phyloP scores from a whole-genome alignment of 2,113 vertebrate species.

The Apodemus sylvaticus region DNA sequence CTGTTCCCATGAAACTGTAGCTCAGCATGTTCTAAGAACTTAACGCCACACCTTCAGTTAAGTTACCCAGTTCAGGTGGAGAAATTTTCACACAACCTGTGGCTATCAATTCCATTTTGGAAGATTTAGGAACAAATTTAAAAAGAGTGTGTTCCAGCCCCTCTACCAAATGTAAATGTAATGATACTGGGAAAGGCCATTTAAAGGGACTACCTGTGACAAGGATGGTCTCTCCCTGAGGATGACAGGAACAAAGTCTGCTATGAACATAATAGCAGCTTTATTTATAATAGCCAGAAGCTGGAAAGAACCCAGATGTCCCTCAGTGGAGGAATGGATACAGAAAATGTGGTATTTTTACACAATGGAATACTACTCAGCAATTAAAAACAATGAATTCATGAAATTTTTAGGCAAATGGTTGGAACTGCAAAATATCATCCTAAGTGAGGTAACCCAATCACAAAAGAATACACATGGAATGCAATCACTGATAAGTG shows the following conservation, averaged over 20 bases:
- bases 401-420: no score
- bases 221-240: background rate
- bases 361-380: no score
- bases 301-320: no score
- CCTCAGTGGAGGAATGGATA: no score
- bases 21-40: background rate
- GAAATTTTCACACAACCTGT: background rate
- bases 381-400: no score
- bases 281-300: no score
- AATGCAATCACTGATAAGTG: no score
- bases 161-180: background rate
- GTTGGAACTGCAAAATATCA: no score
- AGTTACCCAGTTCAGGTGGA: background rate
- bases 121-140: background rate
- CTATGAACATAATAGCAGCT: no score
- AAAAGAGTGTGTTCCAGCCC: background rate
- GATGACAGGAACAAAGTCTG: background rate
- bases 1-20: background rate
- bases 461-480: no score
- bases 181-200: background rate
- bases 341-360: no score
- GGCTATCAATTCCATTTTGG: background rate
- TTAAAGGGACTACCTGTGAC: background rate
- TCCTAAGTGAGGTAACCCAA: no score
- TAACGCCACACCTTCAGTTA: background rate